These are phyloP conservation scores for Ornithoptera priamus DNA, from an alignment of 2,888 invertebrate genomes.

Conservation along the genomic window DNA sequence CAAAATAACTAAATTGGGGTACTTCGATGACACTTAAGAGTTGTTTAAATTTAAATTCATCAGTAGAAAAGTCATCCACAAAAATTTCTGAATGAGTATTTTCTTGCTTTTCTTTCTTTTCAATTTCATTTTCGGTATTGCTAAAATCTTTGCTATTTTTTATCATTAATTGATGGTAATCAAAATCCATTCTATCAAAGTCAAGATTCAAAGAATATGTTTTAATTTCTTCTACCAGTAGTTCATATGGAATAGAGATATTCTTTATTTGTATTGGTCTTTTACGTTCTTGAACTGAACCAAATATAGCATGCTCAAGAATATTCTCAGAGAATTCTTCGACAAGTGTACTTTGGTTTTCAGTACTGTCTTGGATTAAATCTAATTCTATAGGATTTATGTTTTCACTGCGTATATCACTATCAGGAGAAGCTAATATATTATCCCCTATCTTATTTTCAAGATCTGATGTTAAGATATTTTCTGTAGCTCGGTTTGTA, in stretches of 20 bases:
- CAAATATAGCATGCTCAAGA: constrained; percentile 81
- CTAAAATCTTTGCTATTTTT: constrained; percentile 36
- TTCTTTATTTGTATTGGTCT: constrained; percentile 39
- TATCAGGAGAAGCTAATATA: neutral
- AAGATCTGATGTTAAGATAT: neutral
- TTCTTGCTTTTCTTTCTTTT: neutral
- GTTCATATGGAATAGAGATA: constrained; percentile 52
- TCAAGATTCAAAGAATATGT: constrained; percentile 60
- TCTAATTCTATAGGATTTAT: constrained; percentile 1
- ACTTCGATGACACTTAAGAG: constrained; percentile 7
- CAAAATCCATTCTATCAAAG: constrained; percentile 55
- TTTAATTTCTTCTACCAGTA: constrained; percentile 61
- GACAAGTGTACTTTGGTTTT: constrained; percentile 24
- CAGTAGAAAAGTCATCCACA: neutral
- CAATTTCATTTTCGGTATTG: neutral
- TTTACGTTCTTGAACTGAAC: constrained; percentile 81
- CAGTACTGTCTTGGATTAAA: neutral
- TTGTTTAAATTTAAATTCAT: constrained; percentile 10
- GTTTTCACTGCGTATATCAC: neutral
- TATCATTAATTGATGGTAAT: constrained; percentile 51
- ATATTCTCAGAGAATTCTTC: constrained; percentile 47
- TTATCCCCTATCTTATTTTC: neutral
- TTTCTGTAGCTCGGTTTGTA: no score
- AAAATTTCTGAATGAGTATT: neutral
- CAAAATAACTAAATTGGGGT: constrained; percentile 38